phyloP scores from a whole-genome alignment of 2,888 invertebrate genomes.

The Balanococcus diminutus region DNA sequence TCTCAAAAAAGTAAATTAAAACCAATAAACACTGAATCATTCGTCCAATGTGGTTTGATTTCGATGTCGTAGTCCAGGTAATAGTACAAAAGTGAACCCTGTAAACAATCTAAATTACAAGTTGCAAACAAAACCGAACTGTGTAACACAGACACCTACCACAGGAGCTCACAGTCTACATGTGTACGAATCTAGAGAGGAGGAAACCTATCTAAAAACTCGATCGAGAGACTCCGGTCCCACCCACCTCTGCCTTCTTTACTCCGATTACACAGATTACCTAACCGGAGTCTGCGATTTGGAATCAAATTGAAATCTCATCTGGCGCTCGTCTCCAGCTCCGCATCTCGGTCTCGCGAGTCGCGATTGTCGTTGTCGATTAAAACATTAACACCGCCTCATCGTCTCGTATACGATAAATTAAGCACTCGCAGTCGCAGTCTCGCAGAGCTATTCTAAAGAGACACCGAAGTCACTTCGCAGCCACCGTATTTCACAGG shows the following conservation, averaged over 20 bases:
- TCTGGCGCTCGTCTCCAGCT: not conserved
- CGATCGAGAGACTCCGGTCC: not conserved
- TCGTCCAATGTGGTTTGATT: no score
- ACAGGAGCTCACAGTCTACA: not conserved
- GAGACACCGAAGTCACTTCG: not conserved
- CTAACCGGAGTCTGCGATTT: not conserved
- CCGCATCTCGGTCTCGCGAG: not conserved
- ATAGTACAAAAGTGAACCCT: not conserved
- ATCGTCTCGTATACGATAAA: not conserved
- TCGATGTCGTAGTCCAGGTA: no score
- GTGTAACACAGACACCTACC: not conserved
- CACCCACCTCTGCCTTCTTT: not conserved
- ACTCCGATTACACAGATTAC: not conserved
- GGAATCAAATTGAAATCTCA: not conserved
- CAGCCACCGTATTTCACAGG: not conserved
- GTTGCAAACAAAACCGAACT: not conserved
- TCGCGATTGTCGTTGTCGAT: not conserved
- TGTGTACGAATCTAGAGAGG: not conserved
- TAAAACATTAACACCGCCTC: not conserved
- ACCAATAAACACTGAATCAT: no score
- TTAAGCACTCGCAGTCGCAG: not conserved
- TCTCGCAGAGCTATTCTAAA: not conserved
- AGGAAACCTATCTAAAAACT: not conserved
- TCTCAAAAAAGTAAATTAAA: no score
- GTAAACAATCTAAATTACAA: slow-evolving; percentile 11